A percentile compares a stretch with the other conserved stretches of the same genome.
Evolutionary conservation across 2,113 vertebrate genomes (phyloP).

Genomic region (Ctenodactylus gundi): DNA sequence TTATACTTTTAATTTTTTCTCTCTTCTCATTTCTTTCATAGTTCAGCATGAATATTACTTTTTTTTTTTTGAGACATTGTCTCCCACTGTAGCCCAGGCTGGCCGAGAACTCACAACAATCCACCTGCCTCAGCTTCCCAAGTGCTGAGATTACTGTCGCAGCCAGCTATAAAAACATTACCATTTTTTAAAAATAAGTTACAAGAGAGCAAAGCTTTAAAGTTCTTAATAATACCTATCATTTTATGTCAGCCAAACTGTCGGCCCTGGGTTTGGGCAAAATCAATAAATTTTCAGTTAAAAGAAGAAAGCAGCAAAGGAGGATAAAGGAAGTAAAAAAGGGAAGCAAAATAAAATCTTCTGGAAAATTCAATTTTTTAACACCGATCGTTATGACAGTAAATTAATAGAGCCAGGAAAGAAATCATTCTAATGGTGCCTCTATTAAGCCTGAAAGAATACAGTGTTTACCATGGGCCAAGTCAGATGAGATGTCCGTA

Average conservation of each 20-base stretch:
- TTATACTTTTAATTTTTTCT: background rate
- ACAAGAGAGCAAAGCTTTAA: background rate
- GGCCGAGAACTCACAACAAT: too few relatives aligned
- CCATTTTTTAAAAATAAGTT: background rate
- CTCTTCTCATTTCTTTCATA: background rate
- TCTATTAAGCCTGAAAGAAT: constrained; percentile 77
- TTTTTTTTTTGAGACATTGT: too few relatives aligned
- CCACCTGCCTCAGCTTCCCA: too few relatives aligned
- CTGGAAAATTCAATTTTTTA: constrained; percentile 22
- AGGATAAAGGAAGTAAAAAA: too few relatives aligned
- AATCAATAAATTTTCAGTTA: background rate
- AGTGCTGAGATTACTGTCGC: too few relatives aligned
- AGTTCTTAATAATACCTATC: background rate
- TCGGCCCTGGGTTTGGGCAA: background rate
- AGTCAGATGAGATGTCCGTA: constrained; percentile 81
- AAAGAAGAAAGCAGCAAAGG: background rate
- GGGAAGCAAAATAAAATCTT: background rate
- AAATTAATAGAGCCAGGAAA: constrained; percentile 25
- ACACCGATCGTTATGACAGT: background rate
- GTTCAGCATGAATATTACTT: background rate
- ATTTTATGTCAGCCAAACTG: background rate
- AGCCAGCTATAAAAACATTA: background rate
- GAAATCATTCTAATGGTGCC: constrained; percentile 52
- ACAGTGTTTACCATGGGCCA: constrained; percentile 80
- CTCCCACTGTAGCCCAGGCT: too few relatives aligned